Conservation (phyloP, 1,140 invertebrate species). For the Drosophila murphyi region DNA sequence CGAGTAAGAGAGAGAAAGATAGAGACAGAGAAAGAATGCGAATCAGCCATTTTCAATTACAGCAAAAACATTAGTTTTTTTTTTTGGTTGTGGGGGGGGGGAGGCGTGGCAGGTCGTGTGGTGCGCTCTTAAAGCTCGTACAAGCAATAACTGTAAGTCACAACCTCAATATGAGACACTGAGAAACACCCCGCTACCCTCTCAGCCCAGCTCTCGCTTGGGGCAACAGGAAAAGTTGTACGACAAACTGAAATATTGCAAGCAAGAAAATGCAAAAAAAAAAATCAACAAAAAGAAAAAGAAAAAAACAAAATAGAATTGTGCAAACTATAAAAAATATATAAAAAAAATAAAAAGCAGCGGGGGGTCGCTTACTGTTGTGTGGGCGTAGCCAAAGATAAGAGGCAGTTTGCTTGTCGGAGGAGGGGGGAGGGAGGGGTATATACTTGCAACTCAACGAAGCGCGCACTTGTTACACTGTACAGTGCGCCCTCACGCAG, state of each 20-base stretch:
- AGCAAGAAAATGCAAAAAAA: constrained; percentile 27
- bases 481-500: constrained; percentile 12
- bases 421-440: too few relatives aligned
- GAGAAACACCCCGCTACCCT: not conserved
- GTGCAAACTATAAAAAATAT: not conserved
- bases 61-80: constrained; percentile 47
- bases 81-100: too few relatives aligned
- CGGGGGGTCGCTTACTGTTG: constrained; percentile 31
- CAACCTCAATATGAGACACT: constrained; percentile 14
- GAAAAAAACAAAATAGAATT: not conserved
- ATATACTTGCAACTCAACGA: constrained; percentile 46
- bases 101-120: not conserved
- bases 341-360: constrained; percentile 20
- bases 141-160: constrained; percentile 24
- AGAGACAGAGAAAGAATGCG: not conserved
- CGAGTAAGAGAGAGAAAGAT: not conserved
- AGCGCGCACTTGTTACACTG: constrained; percentile 59
- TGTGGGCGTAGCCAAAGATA: not conserved
- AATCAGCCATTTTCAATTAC: constrained; percentile 49
- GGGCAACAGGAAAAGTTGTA: constrained; percentile 37
- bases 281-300: not conserved
- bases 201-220: not conserved
- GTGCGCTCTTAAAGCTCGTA: constrained; percentile 11
- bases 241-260: constrained; percentile 45
- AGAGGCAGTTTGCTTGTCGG: not conserved